Conservation (phyloP, 2,113 vertebrate genomes). For the Lycocorax pyrrhopterus region DNA sequence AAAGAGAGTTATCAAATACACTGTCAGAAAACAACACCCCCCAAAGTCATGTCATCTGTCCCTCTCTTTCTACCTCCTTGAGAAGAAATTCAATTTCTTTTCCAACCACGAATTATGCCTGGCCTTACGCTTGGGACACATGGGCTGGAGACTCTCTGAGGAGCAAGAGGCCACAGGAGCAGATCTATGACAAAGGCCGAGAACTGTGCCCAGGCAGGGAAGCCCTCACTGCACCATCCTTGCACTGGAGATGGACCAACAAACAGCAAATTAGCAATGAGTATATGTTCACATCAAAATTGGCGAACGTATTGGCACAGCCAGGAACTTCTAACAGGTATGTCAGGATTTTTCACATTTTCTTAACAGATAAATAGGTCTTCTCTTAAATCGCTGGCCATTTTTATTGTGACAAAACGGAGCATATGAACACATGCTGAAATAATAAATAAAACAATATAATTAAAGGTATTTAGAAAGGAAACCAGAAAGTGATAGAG, state of each 20-base stretch:
- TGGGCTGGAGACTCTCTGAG: neutral
- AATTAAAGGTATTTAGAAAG: neutral
- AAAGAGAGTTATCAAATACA: neutral
- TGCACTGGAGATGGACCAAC: neutral
- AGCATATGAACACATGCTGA: neutral
- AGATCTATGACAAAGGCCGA: neutral
- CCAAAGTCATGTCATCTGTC: neutral
- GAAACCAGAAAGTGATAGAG: neutral
- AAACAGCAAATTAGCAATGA: neutral
- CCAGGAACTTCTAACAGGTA: neutral
- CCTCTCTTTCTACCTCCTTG: neutral
- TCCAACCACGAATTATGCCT: neutral
- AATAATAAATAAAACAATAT: neutral
- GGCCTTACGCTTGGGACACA: accelerated
- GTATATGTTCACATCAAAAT: neutral
- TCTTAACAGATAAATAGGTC: neutral
- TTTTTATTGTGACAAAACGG: neutral
- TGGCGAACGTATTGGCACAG: neutral
- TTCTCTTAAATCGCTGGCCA: neutral
- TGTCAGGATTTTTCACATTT: neutral
- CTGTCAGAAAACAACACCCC: neutral
- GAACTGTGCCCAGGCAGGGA: neutral
- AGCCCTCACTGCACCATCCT: neutral
- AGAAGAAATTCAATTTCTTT: neutral
- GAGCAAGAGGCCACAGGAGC: neutral